Evolutionary conservation across 2,797 vertebrate species (phyloP).

Genomic region (Lemur catta): DNA sequence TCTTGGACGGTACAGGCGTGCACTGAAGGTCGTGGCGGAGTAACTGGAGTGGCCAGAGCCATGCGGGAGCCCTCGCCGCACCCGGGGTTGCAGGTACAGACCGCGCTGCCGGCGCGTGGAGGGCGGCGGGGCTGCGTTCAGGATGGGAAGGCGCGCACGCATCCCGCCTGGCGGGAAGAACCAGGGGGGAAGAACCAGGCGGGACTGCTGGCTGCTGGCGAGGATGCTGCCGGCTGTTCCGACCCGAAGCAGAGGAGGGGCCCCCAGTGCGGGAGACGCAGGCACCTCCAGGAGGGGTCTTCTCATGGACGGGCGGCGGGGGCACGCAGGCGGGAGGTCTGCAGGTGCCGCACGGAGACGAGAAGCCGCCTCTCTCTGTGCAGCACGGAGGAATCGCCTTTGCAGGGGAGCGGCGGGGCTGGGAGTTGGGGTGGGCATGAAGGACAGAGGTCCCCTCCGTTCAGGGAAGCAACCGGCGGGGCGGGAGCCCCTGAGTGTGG

Average conservation of each 20-base stretch:
- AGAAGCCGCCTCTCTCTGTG: too few species aligned
- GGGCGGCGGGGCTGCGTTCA: too few species aligned
- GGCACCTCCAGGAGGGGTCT: background rate
- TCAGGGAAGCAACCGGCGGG: too few species aligned
- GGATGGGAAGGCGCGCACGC: accelerated
- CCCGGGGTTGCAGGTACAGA: accelerated
- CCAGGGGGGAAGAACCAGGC: too few species aligned
- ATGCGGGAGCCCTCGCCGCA: accelerated
- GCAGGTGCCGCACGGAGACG: background rate
- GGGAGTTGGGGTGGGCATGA: background rate
- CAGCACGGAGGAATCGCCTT: background rate
- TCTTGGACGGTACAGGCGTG: too few species aligned
- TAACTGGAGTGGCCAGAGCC: too few species aligned
- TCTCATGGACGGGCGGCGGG: background rate
- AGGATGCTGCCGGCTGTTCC: background rate
- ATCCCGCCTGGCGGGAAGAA: background rate
- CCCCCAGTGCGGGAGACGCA: background rate
- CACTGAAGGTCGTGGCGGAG: background rate
- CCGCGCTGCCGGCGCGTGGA: accelerated
- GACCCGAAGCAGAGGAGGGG: too few species aligned
- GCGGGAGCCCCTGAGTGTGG: background rate
- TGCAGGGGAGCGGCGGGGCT: background rate
- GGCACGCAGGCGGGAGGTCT: accelerated
- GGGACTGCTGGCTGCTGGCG: accelerated
- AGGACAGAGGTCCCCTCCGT: background rate